Evolutionary conservation across 2,797 vertebrate genomes (phyloP).

Genomic region (Australoheros facetus): DNA sequence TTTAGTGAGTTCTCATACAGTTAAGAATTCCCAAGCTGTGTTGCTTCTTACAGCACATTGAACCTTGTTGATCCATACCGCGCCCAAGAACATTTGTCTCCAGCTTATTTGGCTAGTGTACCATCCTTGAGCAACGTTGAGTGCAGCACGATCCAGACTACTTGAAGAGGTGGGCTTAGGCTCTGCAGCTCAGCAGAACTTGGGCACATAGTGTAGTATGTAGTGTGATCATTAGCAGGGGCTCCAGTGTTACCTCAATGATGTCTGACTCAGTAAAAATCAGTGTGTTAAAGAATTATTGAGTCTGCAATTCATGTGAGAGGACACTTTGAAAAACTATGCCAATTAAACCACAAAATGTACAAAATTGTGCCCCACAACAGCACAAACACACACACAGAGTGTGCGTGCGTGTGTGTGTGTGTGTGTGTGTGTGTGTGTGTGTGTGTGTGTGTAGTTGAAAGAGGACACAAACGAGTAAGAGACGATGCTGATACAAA

Average conservation of each 20-base stretch:
- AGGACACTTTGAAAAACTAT: background rate
- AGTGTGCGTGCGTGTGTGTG: background rate
- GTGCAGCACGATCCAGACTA: background rate
- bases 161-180: background rate
- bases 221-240: background rate
- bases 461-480: background rate
- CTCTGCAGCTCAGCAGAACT: background rate
- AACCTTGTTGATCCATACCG: background rate
- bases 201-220: background rate
- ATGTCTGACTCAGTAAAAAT: background rate
- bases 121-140: background rate
- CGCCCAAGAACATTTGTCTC: background rate
- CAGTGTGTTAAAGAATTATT: background rate
- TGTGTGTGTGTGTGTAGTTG: background rate
- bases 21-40: background rate
- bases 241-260: accelerated
- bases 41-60: background rate
- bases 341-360: accelerated
- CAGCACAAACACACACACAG: background rate
- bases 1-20: background rate
- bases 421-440: background rate
- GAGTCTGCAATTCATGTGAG: background rate
- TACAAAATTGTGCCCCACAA: background rate
- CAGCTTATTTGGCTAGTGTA: background rate
- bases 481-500: background rate